A percentile compares a stretch with the other conserved stretches of the same genome.
phyloP scores from a whole-genome alignment of 2,113 vertebrate genomes.

The Vidua macroura region DNA sequence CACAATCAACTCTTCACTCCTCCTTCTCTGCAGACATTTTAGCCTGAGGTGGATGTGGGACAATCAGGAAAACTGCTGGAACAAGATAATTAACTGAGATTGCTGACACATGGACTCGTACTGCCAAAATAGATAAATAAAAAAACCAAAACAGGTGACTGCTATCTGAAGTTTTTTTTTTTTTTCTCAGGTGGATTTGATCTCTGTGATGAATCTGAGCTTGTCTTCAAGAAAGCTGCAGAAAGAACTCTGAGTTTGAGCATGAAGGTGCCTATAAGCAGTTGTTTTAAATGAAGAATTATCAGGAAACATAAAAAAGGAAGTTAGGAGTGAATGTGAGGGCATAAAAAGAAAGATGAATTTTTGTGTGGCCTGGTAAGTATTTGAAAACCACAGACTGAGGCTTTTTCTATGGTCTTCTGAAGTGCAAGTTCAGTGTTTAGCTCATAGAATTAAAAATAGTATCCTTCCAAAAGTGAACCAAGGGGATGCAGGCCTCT shows the following conservation, averaged over 20 bases:
- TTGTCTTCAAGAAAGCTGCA: background rate
- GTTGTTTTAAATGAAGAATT: background rate
- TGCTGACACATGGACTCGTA: background rate
- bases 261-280: rapidly evolving
- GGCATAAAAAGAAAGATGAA: rapidly evolving
- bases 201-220: background rate
- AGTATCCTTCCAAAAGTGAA: background rate
- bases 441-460: background rate
- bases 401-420: background rate
- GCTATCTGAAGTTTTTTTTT: background rate
- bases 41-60: background rate
- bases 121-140: background rate
- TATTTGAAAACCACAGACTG: background rate
- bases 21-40: background rate
- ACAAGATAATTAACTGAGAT: background rate
- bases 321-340: background rate
- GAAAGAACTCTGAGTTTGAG: background rate
- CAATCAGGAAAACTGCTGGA: background rate
- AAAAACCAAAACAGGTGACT: background rate
- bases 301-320: background rate
- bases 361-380: background rate
- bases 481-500: rapidly evolving
- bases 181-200: background rate
- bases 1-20: background rate
- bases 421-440: background rate